These are phyloP conservation scores for Tiphia femorata DNA, from an alignment of 2,888 invertebrate species.

Conservation along the genomic window DNA sequence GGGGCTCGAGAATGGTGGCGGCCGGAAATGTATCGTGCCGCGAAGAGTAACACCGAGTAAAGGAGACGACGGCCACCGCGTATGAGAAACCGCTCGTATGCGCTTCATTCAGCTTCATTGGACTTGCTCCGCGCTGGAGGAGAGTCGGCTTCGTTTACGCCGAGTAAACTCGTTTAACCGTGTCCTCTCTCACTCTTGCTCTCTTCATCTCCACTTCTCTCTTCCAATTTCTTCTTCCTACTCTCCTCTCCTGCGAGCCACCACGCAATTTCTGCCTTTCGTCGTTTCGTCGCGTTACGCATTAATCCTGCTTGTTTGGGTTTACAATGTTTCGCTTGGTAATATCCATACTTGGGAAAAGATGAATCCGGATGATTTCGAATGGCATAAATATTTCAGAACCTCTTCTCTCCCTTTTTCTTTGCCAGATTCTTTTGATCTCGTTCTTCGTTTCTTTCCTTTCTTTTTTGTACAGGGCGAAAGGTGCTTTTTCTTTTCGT, in stretches of 20 bases:
- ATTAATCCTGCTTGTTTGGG: too few species aligned
- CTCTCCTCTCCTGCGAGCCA: slow-evolving; percentile 2
- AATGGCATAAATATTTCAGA: too few species aligned
- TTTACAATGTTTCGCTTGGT: too few species aligned
- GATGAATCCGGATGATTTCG: too few species aligned
- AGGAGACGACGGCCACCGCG: slow-evolving; percentile 21
- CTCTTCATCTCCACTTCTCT: background rate
- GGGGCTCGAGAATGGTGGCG: slow-evolving; percentile 46
- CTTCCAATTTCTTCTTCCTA: background rate
- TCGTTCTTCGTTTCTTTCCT: too few species aligned
- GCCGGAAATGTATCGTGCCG: slow-evolving; percentile 59
- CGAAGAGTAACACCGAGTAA: slow-evolving; percentile 38
- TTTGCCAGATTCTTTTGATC: too few species aligned
- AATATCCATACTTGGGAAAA: too few species aligned
- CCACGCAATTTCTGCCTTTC: too few species aligned
- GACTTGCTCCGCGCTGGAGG: slow-evolving; percentile 24
- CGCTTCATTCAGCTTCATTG: slow-evolving; percentile 41
- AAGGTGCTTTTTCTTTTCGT: too few species aligned
- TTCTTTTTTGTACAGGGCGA: too few species aligned
- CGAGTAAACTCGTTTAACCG: slow-evolving; percentile 41
- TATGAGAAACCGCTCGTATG: slow-evolving; percentile 30
- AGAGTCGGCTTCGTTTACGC: slow-evolving; percentile 39
- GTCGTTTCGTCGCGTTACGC: too few species aligned
- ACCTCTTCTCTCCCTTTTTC: slow-evolving; percentile 18
- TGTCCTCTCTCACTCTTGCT: slow-evolving; percentile 24